Percentiles rank a stretch among this genome's conserved stretches.
Conservation (phyloP, 23 tunicate species). For the Halocynthia aurantium region DNA sequence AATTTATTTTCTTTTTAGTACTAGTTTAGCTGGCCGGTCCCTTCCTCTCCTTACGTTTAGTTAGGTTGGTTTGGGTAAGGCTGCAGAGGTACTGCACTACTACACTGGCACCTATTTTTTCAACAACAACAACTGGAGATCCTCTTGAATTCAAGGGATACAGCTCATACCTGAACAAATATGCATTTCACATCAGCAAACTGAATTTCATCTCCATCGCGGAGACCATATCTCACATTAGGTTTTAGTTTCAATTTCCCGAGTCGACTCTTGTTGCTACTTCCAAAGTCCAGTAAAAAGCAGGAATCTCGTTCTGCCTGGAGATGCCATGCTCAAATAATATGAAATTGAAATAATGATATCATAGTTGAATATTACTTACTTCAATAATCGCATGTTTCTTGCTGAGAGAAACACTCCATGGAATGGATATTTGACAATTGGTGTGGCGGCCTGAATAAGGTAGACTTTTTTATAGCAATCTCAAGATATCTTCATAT, state of each 20-base stretch:
- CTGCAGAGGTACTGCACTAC: not conserved
- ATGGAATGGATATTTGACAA: constrained; percentile 61
- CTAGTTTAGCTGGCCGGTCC: too few relatives aligned
- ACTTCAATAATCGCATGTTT: constrained; percentile 88
- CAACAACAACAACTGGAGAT: too few relatives aligned
- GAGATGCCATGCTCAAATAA: not conserved
- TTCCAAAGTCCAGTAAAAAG: constrained; percentile 62
- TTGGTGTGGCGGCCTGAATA: constrained; percentile 54
- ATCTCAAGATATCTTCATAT: not conserved
- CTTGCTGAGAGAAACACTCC: constrained; percentile 62
- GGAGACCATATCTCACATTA: constrained; percentile 42
- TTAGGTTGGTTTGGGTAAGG: not conserved
- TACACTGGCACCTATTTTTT: too few relatives aligned
- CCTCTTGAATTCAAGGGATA: too few relatives aligned
- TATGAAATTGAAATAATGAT: not conserved
- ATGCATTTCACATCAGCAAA: constrained; percentile 67
- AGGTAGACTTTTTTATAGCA: not conserved
- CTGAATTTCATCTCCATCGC: constrained; percentile 32
- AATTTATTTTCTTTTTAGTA: too few relatives aligned
- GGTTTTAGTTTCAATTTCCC: constrained; percentile 49
- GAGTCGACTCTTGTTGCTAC: constrained; percentile 62
- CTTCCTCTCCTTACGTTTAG: too few relatives aligned
- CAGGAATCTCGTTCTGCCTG: constrained; percentile 24
- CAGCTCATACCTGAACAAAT: constrained; percentile 34
- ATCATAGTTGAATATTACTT: not conserved